A percentile compares a stretch with the other conserved stretches of the same genome.
Evolutionary conservation across 2,113 vertebrate species (phyloP).

Genomic region (Onychostruthus taczanowskii): DNA sequence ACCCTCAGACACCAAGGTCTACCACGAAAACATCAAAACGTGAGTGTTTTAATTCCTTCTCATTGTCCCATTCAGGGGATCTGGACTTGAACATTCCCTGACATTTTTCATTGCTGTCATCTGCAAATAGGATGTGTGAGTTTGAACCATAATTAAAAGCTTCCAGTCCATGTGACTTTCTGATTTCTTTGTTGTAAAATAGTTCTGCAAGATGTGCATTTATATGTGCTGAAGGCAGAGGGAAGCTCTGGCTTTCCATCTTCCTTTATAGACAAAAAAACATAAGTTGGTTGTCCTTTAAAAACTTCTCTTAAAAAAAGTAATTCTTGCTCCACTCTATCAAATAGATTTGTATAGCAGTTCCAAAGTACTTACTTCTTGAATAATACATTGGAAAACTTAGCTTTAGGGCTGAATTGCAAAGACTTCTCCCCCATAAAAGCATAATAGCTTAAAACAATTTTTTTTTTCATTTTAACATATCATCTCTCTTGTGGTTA

Average conservation of each 20-base stretch:
- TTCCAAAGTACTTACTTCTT: not conserved
- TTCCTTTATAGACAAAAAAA: not conserved
- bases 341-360: not conserved
- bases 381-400: not conserved
- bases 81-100: not conserved
- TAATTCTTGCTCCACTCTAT: not conserved
- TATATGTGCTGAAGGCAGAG: not conserved
- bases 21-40: constrained; percentile 99
- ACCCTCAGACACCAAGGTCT: constrained; percentile 97
- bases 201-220: not conserved
- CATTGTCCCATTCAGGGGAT: not conserved
- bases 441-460: not conserved
- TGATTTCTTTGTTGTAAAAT: not conserved
- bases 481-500: not conserved
- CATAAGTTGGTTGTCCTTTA: not conserved
- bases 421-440: no score
- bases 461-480: not conserved
- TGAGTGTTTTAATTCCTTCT: constrained; percentile 75
- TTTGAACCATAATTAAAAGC: not conserved
- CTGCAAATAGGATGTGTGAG: not conserved
- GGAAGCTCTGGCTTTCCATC: not conserved
- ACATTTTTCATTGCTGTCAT: not conserved
- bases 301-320: not conserved
- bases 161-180: not conserved
- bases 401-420: not conserved